Evolutionary conservation across 2,888 invertebrate species (phyloP).

Genomic region (Smittia sp.): DNA sequence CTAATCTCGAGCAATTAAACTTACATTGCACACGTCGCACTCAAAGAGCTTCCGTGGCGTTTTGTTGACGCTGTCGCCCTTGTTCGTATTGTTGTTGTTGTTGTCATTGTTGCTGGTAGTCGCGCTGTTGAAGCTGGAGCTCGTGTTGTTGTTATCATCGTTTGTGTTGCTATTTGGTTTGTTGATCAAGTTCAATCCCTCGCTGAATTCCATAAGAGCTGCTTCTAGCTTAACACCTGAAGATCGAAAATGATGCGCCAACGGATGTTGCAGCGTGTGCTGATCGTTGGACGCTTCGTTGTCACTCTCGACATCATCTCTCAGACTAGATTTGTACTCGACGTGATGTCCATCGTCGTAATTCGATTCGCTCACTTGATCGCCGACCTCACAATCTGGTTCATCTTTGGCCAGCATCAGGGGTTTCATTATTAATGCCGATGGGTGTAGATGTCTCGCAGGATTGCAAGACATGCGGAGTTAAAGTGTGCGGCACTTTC

Average conservation of each 20-base stretch:
- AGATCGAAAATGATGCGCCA: conserved; percentile 21
- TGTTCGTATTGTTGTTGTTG: conserved; percentile 43
- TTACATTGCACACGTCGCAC: conserved; percentile 83
- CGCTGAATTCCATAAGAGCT: conserved; percentile 35
- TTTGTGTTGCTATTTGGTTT: conserved; percentile 39
- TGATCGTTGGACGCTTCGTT: conserved; percentile 27
- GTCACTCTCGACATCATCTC: conserved; percentile 29
- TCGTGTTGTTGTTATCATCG: conserved; percentile 39
- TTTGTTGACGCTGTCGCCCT: conserved; percentile 48
- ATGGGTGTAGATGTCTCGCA: conserved; percentile 7
- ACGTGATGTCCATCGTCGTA: conserved; percentile 43
- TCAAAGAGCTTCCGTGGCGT: conserved; percentile 79
- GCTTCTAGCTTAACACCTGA: conserved; percentile 26
- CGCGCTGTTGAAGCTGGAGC: conserved; percentile 26
- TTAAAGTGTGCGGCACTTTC: background rate
- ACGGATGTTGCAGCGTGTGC: conserved; percentile 27
- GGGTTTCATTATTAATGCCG: conserved; percentile 33
- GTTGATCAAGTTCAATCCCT: conserved; percentile 38
- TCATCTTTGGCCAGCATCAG: conserved; percentile 34
- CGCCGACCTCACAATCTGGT: conserved; percentile 32
- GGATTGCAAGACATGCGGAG: conserved; percentile 34
- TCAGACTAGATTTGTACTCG: conserved; percentile 9
- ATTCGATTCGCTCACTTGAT: conserved; percentile 42
- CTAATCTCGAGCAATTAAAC: background rate
- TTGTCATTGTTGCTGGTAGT: conserved; percentile 41